These are phyloP conservation scores for Caranx ignobilis DNA, from an alignment of 2,113 vertebrate species.

Conservation along the genomic window DNA sequence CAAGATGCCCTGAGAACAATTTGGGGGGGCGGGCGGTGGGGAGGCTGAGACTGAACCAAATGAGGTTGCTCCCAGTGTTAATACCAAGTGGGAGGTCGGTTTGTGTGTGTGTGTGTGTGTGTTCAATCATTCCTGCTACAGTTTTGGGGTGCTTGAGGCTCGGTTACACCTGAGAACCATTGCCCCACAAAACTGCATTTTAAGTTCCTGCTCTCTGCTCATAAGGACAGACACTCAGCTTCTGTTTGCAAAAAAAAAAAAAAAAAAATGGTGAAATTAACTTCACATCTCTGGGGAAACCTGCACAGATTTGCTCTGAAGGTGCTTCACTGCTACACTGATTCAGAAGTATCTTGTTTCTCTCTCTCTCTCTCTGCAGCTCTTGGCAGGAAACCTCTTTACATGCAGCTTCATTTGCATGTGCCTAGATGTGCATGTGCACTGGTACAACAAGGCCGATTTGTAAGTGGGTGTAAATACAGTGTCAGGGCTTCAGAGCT, in stretches of 20 bases:
- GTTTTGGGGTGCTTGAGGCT: not conserved
- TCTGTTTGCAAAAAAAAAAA: constrained; percentile 1
- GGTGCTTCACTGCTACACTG: not conserved
- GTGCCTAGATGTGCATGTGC: not conserved
- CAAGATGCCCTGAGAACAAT: too few species aligned
- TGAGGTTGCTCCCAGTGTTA: not conserved
- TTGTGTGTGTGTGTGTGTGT: not conserved
- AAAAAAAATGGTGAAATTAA: constrained; percentile 32
- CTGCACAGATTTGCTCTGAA: constrained; percentile 4
- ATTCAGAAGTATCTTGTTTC: not conserved
- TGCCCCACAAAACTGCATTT: constrained; percentile 25
- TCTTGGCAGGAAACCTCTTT: not conserved
- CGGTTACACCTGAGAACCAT: constrained; percentile 17
- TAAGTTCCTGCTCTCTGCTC: constrained; percentile 5
- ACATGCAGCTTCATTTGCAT: not conserved
- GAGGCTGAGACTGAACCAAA: not conserved
- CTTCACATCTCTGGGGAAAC: constrained; percentile 22
- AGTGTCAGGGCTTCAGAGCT: not conserved
- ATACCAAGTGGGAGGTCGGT: not conserved
- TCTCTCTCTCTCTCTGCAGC: not conserved
- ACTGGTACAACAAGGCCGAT: constrained; percentile 20
- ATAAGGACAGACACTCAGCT: constrained; percentile 3
- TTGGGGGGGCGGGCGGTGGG: too few species aligned
- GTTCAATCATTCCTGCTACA: not conserved
- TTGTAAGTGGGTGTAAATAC: not conserved